phyloP scores from a whole-genome alignment of 2,113 vertebrate genomes.

The Gnathonemus longibarbis region DNA sequence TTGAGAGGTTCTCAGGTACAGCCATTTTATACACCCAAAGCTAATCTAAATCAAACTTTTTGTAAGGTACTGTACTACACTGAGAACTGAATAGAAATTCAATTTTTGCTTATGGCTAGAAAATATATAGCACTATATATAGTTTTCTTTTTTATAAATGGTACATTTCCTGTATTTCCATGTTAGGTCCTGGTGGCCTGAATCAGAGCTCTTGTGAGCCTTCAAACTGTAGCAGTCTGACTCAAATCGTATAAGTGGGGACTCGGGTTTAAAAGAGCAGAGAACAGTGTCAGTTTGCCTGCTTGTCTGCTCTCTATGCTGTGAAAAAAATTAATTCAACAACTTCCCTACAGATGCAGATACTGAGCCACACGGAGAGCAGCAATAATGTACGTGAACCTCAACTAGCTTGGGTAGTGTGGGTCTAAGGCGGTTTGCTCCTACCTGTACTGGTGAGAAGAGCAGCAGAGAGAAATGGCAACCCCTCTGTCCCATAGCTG shows the following conservation, averaged over 20 bases:
- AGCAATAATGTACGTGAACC: background rate
- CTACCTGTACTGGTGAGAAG: constrained; percentile 63
- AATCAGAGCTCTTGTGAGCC: background rate
- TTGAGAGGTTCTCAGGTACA: background rate
- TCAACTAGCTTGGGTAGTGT: background rate
- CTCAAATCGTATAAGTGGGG: background rate
- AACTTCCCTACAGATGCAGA: background rate
- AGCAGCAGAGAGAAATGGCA: constrained; percentile 59
- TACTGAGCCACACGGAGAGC: background rate
- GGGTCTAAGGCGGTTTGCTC: constrained; percentile 4
- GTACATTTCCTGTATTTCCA: background rate
- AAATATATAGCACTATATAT: background rate
- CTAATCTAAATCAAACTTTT: background rate
- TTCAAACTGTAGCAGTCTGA: background rate
- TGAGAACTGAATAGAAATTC: background rate
- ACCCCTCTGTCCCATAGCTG: constrained; percentile 65
- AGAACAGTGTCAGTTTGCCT: background rate
- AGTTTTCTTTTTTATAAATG: background rate
- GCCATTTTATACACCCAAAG: background rate
- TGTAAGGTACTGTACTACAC: background rate
- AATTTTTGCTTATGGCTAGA: background rate
- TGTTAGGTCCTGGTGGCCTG: background rate
- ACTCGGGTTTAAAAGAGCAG: background rate
- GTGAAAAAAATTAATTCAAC: background rate
- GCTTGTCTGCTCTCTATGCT: background rate